A percentile compares a stretch with the other conserved stretches of the same genome.
These are phyloP conservation scores for Sula dactylatra DNA, from an alignment of 2,113 vertebrate species.

Conservation along the genomic window DNA sequence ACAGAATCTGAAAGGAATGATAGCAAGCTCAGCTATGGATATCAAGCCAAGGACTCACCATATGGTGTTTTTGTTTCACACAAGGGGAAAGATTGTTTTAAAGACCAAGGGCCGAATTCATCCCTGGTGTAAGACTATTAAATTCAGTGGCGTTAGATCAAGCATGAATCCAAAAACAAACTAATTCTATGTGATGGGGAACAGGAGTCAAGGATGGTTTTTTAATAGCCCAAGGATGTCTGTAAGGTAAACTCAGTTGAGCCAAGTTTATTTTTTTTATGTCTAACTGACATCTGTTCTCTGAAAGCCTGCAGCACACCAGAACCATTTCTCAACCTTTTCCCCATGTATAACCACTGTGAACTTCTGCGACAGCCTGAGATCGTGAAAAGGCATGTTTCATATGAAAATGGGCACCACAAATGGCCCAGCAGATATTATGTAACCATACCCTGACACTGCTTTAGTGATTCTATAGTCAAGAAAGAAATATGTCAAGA, in stretches of 20 bases:
- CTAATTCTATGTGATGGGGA: constrained; percentile 3
- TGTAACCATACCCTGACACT: neutral
- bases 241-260: constrained; percentile 39
- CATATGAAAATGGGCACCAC: neutral
- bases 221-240: constrained; percentile 24
- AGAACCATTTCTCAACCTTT: neutral
- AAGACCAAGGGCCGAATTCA: constrained; percentile 16
- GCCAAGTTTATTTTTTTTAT: constrained; percentile 41
- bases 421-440: neutral
- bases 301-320: constrained; percentile 23
- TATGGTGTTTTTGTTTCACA: constrained; percentile 57
- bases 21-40: constrained; percentile 1
- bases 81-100: constrained; percentile 27
- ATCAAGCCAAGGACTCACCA: constrained; percentile 57
- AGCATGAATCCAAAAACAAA: constrained; percentile 33
- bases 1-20: neutral
- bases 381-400: neutral
- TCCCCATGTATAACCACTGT: neutral
- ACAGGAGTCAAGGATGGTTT: neutral
- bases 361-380: neutral
- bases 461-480: neutral
- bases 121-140: neutral
- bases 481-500: neutral
- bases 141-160: constrained; percentile 14
- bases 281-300: constrained; percentile 51